Percentiles rank a stretch among this genome's conserved stretches.
Conservation (phyloP, 2,113 vertebrate genomes). For the Sylvilagus bachmani region DNA sequence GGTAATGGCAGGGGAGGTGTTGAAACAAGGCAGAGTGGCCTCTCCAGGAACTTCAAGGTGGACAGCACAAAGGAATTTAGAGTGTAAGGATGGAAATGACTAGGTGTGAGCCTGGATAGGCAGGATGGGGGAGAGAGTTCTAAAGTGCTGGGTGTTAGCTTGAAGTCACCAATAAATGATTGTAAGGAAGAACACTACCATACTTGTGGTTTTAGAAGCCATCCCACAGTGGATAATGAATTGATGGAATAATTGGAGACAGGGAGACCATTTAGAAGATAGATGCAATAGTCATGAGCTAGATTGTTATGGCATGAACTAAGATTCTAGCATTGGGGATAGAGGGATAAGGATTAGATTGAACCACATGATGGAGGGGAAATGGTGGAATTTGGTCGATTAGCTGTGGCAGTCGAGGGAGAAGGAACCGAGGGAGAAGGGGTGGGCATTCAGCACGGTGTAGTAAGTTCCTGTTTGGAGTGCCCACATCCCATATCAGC, state of each 20-base stretch:
- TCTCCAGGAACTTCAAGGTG: neutral
- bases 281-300: neutral
- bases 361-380: neutral
- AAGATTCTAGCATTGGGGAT: neutral
- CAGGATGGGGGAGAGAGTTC: neutral
- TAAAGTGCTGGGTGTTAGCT: neutral
- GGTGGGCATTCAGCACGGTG: neutral
- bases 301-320: neutral
- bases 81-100: too few species aligned
- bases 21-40: neutral
- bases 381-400: neutral
- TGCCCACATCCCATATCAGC: too few species aligned
- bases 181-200: neutral
- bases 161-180: neutral
- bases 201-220: slow-evolving; percentile 2
- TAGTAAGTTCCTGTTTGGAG: neutral
- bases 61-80: neutral
- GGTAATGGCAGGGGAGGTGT: too few species aligned
- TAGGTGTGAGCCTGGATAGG: neutral
- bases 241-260: neutral
- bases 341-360: neutral
- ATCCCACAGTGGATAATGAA: neutral
- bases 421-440: neutral
- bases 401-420: neutral
- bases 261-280: neutral